These are phyloP conservation scores for Hedya salicella DNA, from an alignment of 2,888 invertebrate genomes.

Conservation along the genomic window DNA sequence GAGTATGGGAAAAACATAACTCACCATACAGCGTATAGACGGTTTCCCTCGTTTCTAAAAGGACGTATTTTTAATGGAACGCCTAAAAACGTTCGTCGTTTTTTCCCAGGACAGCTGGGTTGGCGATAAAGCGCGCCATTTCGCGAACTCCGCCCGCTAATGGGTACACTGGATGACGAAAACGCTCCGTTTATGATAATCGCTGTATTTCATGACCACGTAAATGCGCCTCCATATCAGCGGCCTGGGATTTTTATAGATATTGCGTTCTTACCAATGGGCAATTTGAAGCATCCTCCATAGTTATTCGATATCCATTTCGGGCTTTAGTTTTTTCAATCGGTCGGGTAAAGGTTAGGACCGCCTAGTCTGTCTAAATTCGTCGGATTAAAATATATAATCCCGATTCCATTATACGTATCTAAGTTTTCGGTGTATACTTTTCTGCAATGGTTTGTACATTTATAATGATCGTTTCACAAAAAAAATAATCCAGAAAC, in stretches of 20 bases:
- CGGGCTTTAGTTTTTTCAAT: slow-evolving; percentile 35
- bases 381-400: not conserved
- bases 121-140: slow-evolving; percentile 52
- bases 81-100: slow-evolving; percentile 2
- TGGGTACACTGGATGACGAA: slow-evolving; percentile 70
- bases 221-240: slow-evolving; percentile 62
- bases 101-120: slow-evolving; percentile 16
- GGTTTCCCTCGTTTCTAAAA: not conserved
- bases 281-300: slow-evolving; percentile 39
- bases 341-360: slow-evolving; percentile 17
- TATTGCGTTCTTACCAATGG: slow-evolving; percentile 50
- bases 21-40: not conserved
- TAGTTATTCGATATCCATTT: slow-evolving; percentile 41
- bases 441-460: too few species aligned
- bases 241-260: slow-evolving; percentile 59
- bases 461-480: too few species aligned
- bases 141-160: slow-evolving; percentile 54
- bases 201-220: slow-evolving; percentile 70
- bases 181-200: slow-evolving; percentile 78
- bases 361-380: slow-evolving; percentile 13
- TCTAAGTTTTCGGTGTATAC: not conserved
- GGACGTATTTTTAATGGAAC: not conserved
- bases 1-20: slow-evolving; percentile 2
- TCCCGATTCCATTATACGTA: slow-evolving; percentile 4
- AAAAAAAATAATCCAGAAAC: too few species aligned